These are phyloP conservation scores for Lutjanus erythropterus DNA, from an alignment of 2,113 vertebrate genomes.

Conservation along the genomic window DNA sequence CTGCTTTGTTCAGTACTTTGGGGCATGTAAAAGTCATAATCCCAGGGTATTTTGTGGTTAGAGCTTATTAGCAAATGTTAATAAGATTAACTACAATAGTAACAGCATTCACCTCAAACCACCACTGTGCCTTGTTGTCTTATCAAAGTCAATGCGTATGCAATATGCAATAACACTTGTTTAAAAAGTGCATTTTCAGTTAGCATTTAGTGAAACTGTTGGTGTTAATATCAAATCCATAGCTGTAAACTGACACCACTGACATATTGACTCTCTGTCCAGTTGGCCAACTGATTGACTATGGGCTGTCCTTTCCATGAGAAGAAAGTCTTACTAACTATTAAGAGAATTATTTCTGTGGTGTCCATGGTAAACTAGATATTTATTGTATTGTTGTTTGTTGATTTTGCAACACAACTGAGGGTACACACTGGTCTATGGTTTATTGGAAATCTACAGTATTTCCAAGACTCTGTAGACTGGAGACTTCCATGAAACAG, in stretches of 20 bases:
- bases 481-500: too few relatives aligned
- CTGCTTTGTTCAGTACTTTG: neutral
- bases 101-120: neutral
- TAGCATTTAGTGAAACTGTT: neutral
- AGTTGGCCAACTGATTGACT: neutral
- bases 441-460: too few relatives aligned
- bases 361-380: neutral
- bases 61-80: neutral
- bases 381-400: neutral
- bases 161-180: too few relatives aligned
- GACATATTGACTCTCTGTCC: slow-evolving; percentile 7
- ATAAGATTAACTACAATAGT: neutral
- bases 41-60: neutral
- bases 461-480: too few relatives aligned
- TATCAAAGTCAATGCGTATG: neutral
- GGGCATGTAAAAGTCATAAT: neutral
- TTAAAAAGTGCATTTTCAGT: neutral
- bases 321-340: neutral
- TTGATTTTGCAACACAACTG: neutral
- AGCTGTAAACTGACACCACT: neutral
- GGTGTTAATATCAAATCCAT: neutral
- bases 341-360: neutral
- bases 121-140: too few relatives aligned
- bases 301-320: neutral
- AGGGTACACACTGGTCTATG: neutral